Evolutionary conservation across 1,140 invertebrate species (phyloP).

Genomic region (fruit fly (Drosophila melanogaster)): Release_6_plus_ISO1_MT NT_037436.4:20975001-20975500

Average conservation of each 20-base stretch:
- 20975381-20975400: conserved; percentile 50
- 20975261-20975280: conserved; percentile 38
- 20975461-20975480: conserved; percentile 2
- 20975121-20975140: conserved; percentile 48
- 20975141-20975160: conserved; percentile 48
- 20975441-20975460: conserved; percentile 21
- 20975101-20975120: conserved; percentile 43
- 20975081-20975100: conserved; percentile 42
- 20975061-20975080: conserved; percentile 31
- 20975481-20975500: no score
- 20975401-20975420: conserved; percentile 38
- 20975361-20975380: conserved; percentile 78
- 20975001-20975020: conserved; percentile 38
- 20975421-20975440: conserved; percentile 51
- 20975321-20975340: conserved; percentile 15
- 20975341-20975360: conserved; percentile 77
- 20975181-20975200: conserved; percentile 14
- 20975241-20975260: conserved; percentile 80
- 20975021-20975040: conserved; percentile 22
- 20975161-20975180: conserved; percentile 25
- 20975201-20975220: conserved; percentile 57
- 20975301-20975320: conserved; percentile 60
- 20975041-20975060: conserved; percentile 1
- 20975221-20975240: conserved; percentile 80
- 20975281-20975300: conserved; percentile 56